These are phyloP conservation scores for Drosophila saltans DNA, from an alignment of 1,140 invertebrate species.

Conservation along the genomic window DNA sequence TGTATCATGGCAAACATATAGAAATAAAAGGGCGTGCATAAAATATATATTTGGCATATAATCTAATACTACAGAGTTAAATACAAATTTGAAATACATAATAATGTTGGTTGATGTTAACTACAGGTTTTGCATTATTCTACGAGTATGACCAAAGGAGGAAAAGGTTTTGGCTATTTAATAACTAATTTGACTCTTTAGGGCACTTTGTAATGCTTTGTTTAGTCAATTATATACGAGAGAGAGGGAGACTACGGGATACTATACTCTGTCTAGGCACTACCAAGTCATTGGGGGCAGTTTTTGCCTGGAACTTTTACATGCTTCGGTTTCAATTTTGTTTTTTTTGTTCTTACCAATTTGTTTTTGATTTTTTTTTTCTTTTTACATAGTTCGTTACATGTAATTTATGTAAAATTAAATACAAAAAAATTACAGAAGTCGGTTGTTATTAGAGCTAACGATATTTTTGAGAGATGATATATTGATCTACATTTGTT, in stretches of 20 bases:
- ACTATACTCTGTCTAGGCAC: slow-evolving; percentile 22
- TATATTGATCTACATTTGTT: slow-evolving; percentile 34
- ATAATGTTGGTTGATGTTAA: slow-evolving; percentile 9
- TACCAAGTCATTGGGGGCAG: slow-evolving; percentile 69
- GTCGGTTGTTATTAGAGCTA: slow-evolving; percentile 78
- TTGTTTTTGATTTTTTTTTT: slow-evolving; percentile 55
- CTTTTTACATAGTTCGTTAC: slow-evolving; percentile 71
- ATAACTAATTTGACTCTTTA: slow-evolving; percentile 18
- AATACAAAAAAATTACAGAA: slow-evolving; percentile 78
- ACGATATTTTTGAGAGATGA: slow-evolving; percentile 57
- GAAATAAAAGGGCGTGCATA: slow-evolving; percentile 19
- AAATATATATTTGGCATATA: background rate
- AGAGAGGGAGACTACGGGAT: slow-evolving; percentile 35
- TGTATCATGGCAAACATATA: slow-evolving; percentile 32
- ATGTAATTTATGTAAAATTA: slow-evolving; percentile 81
- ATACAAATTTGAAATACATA: slow-evolving; percentile 14
- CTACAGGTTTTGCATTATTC: slow-evolving; percentile 19
- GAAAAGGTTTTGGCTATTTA: background rate
- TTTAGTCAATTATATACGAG: background rate
- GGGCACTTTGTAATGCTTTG: too few relatives aligned
- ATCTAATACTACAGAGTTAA: slow-evolving; percentile 14
- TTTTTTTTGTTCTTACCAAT: slow-evolving; percentile 68
- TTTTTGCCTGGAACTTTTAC: slow-evolving; percentile 64
- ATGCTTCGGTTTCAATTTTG: slow-evolving; percentile 46
- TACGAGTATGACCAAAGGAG: background rate